Evolutionary conservation across 2,113 vertebrate genomes (phyloP), one percentile per base, ranked within the genome.

Genomic region (Leptocoma aspasia): DNA sequence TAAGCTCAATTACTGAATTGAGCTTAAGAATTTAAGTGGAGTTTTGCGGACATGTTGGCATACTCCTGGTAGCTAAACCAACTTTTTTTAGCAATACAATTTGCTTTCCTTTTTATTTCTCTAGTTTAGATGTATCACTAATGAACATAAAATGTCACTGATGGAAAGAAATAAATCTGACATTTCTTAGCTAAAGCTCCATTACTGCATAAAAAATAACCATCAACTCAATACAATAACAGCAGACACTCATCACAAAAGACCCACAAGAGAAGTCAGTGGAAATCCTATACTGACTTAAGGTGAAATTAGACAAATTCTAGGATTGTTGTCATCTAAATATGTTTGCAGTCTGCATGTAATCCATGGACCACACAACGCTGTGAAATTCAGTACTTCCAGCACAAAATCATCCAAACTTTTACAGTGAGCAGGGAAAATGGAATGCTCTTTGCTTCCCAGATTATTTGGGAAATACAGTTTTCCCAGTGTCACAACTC

Each of bases 11-110:
- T 92, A 75, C 81, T n/a, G n/a, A n/a, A n/a, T n/a, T n/a, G n/a
- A n/a, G n/a, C n/a, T n/a, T n/a, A n/a, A n/a, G 72, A 83, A 89
- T 87, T 91, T 90, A 78, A 75, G 93, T 82, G 90, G 91, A 97
- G 95, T 98, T 89, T 81, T 71, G 75, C 69, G 90, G 68, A 88
- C 69, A 35, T 35, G 57, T 27, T 76, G 49, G 54, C n/a, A 47
- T 33, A 61, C 35, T 86, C 28, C 75, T 77, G 45, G 63, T 27
- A 83, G 73, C 27, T 73, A 87, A 89, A 79, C 30, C 56, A 81
- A 63, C 41, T 60, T 80, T 20, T 30, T 54, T 78, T 57, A 89
- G 78, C 56, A 63, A 70, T 44, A 35, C 52, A 88, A 42, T 78
- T 86, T 15, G 1, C 15, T 86, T 24, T 73, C 41, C 41, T 90